Base-by-base conservation (phyloP, 2,888 invertebrate genomes). In the Lacanobia oleracea region DNA sequence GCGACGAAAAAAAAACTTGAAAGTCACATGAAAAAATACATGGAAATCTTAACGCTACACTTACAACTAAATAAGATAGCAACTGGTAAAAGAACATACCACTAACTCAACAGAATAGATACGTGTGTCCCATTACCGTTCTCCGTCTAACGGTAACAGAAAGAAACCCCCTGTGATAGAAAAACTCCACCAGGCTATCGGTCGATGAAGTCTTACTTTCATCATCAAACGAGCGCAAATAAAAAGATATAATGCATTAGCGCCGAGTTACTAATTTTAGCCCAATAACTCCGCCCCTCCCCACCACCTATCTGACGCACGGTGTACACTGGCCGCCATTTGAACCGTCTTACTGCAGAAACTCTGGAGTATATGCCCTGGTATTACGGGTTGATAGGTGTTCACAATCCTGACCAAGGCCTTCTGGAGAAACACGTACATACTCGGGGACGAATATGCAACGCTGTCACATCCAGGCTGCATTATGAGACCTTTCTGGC, bases 11-110 rank as follows among this genome's bases (percentile, higher is more conserved):
- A 0, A 27, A 78, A 51, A 7, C 18, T 71, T 14, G 40, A 77
- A 16, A 74, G 18, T 33, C 9, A 45, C 56, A 59, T 59, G 43
- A 71, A 60, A 60, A 53, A 71, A 53, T 71, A 73, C 59, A 78
- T 72, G 37, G 6, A 78, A 70, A 78, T 59, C 59, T 48, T 78
- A 78, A n/a, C 37, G 14, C 21, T 78, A 78, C 16, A 51, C 21
- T 60, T 74, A 74, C 18, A 53, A 40, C 51, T 71, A 78, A 48
- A 78, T 40, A 74, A 60, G 45, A 37, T 71, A 60, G 73, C 73
- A 74, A 60, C 59, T 43, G 51, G 6, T 37, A 68, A 45, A 51
- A n/a, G 37, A 57, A 51, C 50, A n/a, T n/a, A 77, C 16, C 43
- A 43, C 6, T 27, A 76, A 67, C 33, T n/a, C 37, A 77, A 70